Evolutionary conservation across 2,797 vertebrate genomes (phyloP).

Genomic region (Lithobates pipiens): DNA sequence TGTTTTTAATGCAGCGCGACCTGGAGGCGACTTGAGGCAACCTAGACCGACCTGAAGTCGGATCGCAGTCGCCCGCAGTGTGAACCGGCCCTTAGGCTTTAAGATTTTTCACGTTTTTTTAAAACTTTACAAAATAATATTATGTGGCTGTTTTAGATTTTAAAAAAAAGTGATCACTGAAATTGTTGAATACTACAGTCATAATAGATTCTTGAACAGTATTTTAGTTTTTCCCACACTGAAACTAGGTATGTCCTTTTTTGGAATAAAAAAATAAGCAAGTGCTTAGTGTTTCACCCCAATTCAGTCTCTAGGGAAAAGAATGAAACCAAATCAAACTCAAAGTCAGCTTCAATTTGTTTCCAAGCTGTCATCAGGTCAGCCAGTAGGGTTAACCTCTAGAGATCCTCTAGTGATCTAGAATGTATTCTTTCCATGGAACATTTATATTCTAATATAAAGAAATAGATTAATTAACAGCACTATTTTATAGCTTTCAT

Average conservation of each 20-base stretch:
- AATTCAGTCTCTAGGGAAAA: background rate
- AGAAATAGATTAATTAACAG: background rate
- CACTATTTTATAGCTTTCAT: background rate
- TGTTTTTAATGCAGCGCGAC: too few species aligned
- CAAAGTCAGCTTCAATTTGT: constrained; percentile 14
- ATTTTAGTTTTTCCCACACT: background rate
- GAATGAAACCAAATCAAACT: background rate
- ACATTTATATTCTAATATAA: background rate
- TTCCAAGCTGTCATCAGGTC: background rate
- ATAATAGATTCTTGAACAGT: too few species aligned
- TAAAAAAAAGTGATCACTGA: too few species aligned
- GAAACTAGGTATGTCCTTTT: background rate
- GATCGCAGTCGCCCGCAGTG: too few species aligned
- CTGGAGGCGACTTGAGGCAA: too few species aligned
- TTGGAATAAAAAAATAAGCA: background rate
- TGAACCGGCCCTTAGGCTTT: too few species aligned
- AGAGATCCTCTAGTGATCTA: background rate
- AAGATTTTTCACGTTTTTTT: too few species aligned
- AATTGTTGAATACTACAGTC: too few species aligned
- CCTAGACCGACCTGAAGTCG: too few species aligned
- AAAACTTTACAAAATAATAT: too few species aligned
- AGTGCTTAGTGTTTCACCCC: background rate
- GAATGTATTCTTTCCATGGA: background rate
- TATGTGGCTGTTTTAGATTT: too few species aligned
- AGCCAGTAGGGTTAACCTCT: background rate